Base-by-base conservation (phyloP, 2,797 vertebrate genomes). In the Cuculus canorus region DNA sequence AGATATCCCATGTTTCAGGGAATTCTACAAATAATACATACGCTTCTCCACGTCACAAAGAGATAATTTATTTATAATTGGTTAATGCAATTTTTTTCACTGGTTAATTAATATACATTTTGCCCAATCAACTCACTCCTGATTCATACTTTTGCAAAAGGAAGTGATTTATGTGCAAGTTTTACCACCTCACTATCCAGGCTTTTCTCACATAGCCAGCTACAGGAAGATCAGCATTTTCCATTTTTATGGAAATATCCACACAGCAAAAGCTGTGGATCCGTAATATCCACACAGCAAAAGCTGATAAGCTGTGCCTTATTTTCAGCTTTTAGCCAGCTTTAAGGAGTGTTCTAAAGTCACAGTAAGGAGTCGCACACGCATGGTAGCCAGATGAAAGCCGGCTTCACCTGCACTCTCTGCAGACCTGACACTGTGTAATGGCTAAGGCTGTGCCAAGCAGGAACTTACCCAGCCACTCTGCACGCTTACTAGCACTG, bases 101-200 rank as follows among this genome's bases (percentile, higher is more conserved):
- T 57, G 18, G 28, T 52, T 39, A 15, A 5, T 1, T 39, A 15
- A 5, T 1, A 6, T 6, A 17, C 6, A 10, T 50, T 48, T 7
- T 61, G 13, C 35, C 37, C 27, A 86, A 17, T 1, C 11, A 27
- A 35, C 10, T 12, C 21, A 14, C 17, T 43, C 12, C 15, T 19
- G n/a, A 13, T 1, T 52, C 14, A 32, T 10, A 39, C 27, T 35
- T 53, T 48, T 32, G 35, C 23, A 17, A 11, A 48, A 70, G 3
- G 57, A 71, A 90, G 5, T 1, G 0, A 70, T 33, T 75, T 39
- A 28, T 0, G 0, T 2, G 1, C 21, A 5, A 25, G 8, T 32
- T 75, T 71, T 10, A 1, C 39, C 82, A 70, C 39, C 56, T 64
- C 47, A 28, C 54, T 8, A 6, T 30, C 47, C 24, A 18, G n/a